These are phyloP conservation scores for Mimas tiliae DNA, from an alignment of 2,888 invertebrate species.

Conservation along the genomic window DNA sequence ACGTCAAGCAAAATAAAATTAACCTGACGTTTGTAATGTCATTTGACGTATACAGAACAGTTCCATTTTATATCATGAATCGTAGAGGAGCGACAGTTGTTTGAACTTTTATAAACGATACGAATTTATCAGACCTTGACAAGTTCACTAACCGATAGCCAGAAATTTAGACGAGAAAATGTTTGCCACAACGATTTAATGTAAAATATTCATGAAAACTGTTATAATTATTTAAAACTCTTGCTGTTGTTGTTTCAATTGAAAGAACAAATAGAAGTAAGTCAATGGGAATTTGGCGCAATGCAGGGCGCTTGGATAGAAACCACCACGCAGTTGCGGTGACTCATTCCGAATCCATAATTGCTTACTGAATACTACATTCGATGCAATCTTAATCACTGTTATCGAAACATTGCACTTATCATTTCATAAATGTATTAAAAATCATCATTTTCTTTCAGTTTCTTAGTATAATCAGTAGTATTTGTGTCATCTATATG, in stretches of 20 bases:
- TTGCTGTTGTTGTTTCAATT: constrained; percentile 61
- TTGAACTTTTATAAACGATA: constrained; percentile 34
- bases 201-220: constrained; percentile 26
- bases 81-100: constrained; percentile 32
- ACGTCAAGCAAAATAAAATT: not conserved
- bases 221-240: constrained; percentile 36
- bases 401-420: not conserved
- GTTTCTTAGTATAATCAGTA: not conserved
- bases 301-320: constrained; percentile 75
- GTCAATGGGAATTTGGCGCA: constrained; percentile 77
- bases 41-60: not conserved
- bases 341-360: constrained; percentile 71
- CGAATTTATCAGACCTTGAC: not conserved
- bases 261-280: constrained; percentile 70
- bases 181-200: constrained; percentile 33
- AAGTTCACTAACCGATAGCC: not conserved
- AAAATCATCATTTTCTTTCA: not conserved
- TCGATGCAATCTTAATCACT: constrained; percentile 41
- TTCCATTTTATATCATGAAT: not conserved
- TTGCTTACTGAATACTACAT: constrained; percentile 59
- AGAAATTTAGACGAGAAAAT: not conserved
- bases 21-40: not conserved
- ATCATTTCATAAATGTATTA: constrained; percentile 2
- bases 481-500: not conserved
- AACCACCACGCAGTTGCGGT: constrained; percentile 68